Evolutionary conservation across 2,888 invertebrate species (phyloP).

Genomic region (Mylabris sibirica): DNA sequence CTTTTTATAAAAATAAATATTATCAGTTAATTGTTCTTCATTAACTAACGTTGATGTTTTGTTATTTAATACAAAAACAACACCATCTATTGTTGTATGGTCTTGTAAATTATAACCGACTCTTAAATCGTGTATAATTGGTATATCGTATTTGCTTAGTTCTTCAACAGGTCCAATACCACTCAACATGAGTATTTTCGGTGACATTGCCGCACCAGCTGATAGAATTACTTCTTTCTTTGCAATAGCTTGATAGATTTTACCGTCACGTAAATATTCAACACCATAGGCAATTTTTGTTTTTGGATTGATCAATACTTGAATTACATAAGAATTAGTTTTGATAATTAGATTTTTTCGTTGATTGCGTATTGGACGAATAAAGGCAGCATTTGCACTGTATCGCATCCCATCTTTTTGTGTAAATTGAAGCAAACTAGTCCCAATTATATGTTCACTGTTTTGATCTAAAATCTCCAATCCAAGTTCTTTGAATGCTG

Average conservation of each 20-base stretch:
- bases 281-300: conserved; percentile 65
- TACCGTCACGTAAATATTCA: conserved; percentile 63
- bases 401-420: conserved; percentile 67
- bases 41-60: conserved; percentile 64
- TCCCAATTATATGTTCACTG: conserved; percentile 67
- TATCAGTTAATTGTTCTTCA: conserved; percentile 56
- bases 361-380: conserved; percentile 69
- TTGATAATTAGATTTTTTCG: conserved; percentile 64
- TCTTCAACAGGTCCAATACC: conserved; percentile 71
- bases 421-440: conserved; percentile 70
- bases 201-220: conserved; percentile 69
- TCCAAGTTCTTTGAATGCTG: conserved; percentile 71
- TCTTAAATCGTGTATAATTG: conserved; percentile 69
- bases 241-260: conserved; percentile 61
- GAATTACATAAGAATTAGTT: conserved; percentile 65
- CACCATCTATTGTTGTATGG: conserved; percentile 72
- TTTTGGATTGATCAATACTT: conserved; percentile 67
- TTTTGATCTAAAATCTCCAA: conserved; percentile 68
- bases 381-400: conserved; percentile 71
- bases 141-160: conserved; percentile 63
- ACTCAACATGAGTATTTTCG: conserved; percentile 71
- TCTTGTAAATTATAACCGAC: conserved; percentile 81
- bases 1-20: conserved; percentile 61
- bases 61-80: conserved; percentile 66
- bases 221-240: conserved; percentile 71